Evolutionary conservation across 2,113 vertebrate species (phyloP).

Genomic region (Paracanthobrama guichenoti): DNA sequence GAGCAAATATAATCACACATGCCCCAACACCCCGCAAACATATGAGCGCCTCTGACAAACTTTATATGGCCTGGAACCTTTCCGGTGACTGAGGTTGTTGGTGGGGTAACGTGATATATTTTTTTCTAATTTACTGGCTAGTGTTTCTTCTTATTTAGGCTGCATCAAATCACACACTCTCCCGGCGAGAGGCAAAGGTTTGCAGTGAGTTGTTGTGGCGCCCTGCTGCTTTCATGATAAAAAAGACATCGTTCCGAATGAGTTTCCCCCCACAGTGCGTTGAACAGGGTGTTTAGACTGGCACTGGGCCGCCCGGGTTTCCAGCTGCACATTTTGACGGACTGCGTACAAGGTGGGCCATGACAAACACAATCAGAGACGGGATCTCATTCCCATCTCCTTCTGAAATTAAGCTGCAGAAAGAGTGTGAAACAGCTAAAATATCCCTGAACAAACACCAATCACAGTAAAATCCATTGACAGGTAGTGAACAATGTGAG

Average conservation of each 20-base stretch:
- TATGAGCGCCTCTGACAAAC: neutral
- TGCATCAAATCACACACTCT: conserved; percentile 49
- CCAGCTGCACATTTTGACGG: conserved; percentile 12
- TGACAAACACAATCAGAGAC: neutral
- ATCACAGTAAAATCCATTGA: conserved; percentile 13
- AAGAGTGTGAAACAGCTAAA: conserved; percentile 15
- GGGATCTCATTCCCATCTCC: neutral
- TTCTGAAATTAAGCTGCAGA: conserved; percentile 21
- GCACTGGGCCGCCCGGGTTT: conserved; percentile 23
- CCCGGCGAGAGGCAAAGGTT: conserved; percentile 21
- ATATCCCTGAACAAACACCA: neutral
- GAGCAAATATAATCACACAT: conserved; percentile 42
- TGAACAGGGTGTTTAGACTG: conserved; percentile 37
- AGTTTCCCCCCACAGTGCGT: conserved; percentile 36
- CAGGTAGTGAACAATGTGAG: conserved; percentile 10
- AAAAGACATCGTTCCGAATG: conserved; percentile 39
- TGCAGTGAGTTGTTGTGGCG: neutral
- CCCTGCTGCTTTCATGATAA: conserved; percentile 49
- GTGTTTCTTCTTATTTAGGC: conserved; percentile 48
- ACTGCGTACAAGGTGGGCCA: neutral
- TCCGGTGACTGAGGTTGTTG: conserved; percentile 14
- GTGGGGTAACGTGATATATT: conserved; percentile 30
- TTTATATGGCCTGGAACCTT: conserved; percentile 22
- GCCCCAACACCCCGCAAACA: conserved; percentile 41
- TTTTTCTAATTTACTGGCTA: conserved; percentile 16